phyloP scores from a whole-genome alignment of 2,113 vertebrate species.

The Machaerirhynchus nigripectus region DNA sequence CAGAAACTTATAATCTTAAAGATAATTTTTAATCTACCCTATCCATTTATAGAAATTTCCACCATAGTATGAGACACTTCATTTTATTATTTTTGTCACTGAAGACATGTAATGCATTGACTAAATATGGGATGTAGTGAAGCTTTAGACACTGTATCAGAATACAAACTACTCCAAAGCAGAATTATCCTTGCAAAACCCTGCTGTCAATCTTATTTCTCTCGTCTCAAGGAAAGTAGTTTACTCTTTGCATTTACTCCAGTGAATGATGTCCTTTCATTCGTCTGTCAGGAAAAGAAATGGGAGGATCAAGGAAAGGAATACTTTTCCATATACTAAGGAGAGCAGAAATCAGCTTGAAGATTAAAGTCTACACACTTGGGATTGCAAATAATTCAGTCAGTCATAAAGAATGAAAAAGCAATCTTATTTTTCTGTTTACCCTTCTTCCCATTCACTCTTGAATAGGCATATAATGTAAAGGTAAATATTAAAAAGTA shows the following conservation, averaged over 20 bases:
- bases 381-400: neutral
- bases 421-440: neutral
- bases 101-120: neutral
- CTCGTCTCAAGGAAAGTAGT: neutral
- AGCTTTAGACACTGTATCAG: neutral
- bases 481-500: neutral
- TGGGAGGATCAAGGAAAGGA: neutral
- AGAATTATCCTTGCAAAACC: neutral
- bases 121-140: neutral
- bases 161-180: neutral
- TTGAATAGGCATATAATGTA: neutral
- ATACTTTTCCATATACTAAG: neutral
- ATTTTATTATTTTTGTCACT: neutral
- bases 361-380: neutral
- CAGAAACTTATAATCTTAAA: neutral
- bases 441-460: neutral
- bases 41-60: neutral
- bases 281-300: neutral
- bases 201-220: neutral
- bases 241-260: neutral
- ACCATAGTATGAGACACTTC: accelerated
- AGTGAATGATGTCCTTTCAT: neutral
- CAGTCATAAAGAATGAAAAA: neutral
- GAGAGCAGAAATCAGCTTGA: neutral
- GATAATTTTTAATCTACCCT: neutral